These are phyloP conservation scores for Xiphophorus birchmanni DNA, from an alignment of 2,797 vertebrate genomes.

Conservation along the genomic window DNA sequence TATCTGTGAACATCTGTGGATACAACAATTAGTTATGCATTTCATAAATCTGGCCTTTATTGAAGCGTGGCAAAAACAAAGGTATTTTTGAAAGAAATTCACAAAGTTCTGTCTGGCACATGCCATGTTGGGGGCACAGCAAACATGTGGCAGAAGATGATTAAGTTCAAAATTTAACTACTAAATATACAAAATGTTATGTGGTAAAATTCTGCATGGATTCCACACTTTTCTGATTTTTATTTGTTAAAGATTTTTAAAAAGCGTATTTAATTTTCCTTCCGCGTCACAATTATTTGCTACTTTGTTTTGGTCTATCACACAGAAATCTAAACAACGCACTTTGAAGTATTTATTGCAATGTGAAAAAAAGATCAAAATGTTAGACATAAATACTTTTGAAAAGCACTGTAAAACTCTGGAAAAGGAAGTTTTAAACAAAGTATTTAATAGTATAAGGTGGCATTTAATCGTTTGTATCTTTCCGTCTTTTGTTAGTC, in stretches of 20 bases:
- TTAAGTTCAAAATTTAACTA: not conserved
- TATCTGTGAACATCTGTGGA: not conserved
- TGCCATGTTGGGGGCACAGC: not conserved
- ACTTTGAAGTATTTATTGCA: not conserved
- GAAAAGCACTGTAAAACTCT: not conserved
- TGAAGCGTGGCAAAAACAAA: not conserved
- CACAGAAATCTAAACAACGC: not conserved
- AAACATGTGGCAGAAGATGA: not conserved
- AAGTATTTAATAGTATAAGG: not conserved
- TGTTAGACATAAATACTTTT: not conserved
- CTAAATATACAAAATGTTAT: not conserved
- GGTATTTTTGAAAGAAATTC: not conserved
- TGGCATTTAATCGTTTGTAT: conserved; percentile 7
- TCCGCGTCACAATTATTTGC: not conserved
- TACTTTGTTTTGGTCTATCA: not conserved
- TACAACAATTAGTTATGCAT: not conserved
- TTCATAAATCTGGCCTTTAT: not conserved
- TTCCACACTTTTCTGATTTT: not conserved
- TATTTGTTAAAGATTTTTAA: not conserved
- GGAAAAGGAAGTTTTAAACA: not conserved
- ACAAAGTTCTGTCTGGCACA: not conserved
- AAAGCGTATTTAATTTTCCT: not conserved
- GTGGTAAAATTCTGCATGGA: not conserved
- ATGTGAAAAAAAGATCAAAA: not conserved
- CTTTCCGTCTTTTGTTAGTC: conserved; percentile 14